Evolutionary conservation across 2,113 vertebrate genomes (phyloP).

Genomic region (Natator depressus): DNA sequence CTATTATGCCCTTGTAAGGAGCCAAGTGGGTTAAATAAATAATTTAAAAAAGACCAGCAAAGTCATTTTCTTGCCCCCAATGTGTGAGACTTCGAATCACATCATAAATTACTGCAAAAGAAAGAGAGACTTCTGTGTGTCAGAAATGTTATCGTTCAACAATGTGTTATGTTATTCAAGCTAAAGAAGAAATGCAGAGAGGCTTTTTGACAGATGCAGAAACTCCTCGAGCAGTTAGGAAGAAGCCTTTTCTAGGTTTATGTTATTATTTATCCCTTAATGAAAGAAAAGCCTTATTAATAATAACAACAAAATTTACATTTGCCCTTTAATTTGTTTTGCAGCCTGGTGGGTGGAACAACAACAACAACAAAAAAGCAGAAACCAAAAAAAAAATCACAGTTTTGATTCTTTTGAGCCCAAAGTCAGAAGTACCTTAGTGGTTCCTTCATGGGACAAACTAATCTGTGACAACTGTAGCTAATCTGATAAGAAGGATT

Average conservation of each 20-base stretch:
- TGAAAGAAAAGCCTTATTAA: neutral
- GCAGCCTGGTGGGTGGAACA: neutral
- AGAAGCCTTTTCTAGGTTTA: slow-evolving; percentile 10
- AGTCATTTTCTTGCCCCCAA: neutral
- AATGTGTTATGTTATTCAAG: neutral
- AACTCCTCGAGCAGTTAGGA: neutral
- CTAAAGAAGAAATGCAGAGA: slow-evolving; percentile 15
- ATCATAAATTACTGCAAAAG: neutral
- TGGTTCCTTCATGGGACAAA: slow-evolving; percentile 46
- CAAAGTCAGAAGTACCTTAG: slow-evolving; percentile 45
- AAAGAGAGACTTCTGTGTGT: neutral
- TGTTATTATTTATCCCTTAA: neutral
- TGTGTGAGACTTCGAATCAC: neutral
- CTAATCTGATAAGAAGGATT: slow-evolving; percentile 65
- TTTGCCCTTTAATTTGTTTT: slow-evolving; percentile 24
- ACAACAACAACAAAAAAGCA: neutral
- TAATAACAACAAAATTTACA: neutral
- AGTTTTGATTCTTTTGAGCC: slow-evolving; percentile 32
- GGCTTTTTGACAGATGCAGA: neutral
- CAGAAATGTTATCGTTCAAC: neutral
- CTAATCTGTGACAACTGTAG: slow-evolving; percentile 74
- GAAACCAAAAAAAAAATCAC: neutral
- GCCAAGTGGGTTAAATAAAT: slow-evolving; percentile 51
- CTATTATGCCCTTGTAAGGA: slow-evolving; percentile 43
- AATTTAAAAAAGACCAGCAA: neutral